Base-by-base conservation (phyloP, 2,113 vertebrate species). In the Nesoenas mayeri region DNA sequence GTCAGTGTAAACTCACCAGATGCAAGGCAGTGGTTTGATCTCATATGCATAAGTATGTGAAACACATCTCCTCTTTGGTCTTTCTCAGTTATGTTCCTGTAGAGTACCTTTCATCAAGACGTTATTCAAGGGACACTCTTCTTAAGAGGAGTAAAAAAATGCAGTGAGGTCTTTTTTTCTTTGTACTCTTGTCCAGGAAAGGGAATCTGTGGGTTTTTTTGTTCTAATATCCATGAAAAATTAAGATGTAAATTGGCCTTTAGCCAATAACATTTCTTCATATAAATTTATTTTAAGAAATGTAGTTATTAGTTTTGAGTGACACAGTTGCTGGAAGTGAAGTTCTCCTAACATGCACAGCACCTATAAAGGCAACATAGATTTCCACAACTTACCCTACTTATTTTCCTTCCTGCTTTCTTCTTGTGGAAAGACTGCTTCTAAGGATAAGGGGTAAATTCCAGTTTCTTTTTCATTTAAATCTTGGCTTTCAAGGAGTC, bases 1-100 rank as follows among this genome's bases (percentile, higher is more conserved):
- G 86, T 69, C 73, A 50, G 86, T 36, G 66, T 69, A 94, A 91
- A 90, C 48, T 83, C 79, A 84, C 16, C 90, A 95, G 90, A 84
- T 40, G 57, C 22, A 60, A 73, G 82, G n/a, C 67, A 90, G 72
- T 38, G 53, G 13, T 65, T 93, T 89, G 53, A 82, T 83, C 58
- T 94, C 86, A 65, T 72, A 53, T 79, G 36, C 28, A 6, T 56
- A 64, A 79, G 42, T 60, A 83, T 75, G 62, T 42, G 69, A 96
- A 77, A 28, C 47, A 75, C 48, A 79, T 87, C 40, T 91, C 29
- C n/a, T 70, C 32, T 67, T 85, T 4, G 15, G 34, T 78, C 57
- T 53, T 70, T 36, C 67, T 58, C 60, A 31, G 42, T 58, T 70
- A 47, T 44, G 21, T 31, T 85, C 40, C 38, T 79, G 79, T 40